Conservation (phyloP, 2,797 vertebrate species). For the Eurystomus glaucurus region DNA sequence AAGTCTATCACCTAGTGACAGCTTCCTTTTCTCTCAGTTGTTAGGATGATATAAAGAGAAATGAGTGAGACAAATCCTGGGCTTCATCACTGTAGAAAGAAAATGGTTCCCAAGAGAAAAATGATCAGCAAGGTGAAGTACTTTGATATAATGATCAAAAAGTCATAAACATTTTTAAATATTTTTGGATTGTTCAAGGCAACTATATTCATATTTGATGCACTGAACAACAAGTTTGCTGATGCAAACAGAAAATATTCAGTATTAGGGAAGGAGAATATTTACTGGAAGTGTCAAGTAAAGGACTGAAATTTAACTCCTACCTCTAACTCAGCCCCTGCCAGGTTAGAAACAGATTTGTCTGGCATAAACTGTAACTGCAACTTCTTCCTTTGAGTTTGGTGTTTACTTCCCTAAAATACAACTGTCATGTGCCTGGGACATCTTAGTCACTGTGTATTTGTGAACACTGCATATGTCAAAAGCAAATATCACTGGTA, state of each 20-base stretch:
- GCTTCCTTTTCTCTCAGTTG: slow-evolving; percentile 18
- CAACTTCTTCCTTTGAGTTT: background rate
- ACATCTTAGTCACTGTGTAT: background rate
- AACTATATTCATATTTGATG: background rate
- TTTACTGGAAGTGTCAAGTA: background rate
- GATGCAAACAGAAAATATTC: background rate
- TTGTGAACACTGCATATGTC: background rate
- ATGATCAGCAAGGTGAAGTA: background rate
- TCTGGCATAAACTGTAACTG: background rate
- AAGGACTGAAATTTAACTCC: background rate
- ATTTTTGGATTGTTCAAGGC: background rate
- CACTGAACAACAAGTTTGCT: background rate
- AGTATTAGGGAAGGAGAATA: background rate
- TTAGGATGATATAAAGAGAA: background rate
- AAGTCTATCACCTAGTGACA: slow-evolving; percentile 57
- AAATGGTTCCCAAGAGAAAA: background rate
- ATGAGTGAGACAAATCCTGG: background rate
- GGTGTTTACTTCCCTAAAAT: background rate
- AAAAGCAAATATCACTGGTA: background rate
- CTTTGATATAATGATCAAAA: background rate
- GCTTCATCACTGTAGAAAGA: background rate
- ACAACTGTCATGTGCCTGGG: background rate
- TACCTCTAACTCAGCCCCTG: background rate
- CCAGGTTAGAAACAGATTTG: background rate
- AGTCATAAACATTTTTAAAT: background rate